phyloP scores from a whole-genome alignment of 2,113 vertebrate species.

The Chrysemys picta region DNA sequence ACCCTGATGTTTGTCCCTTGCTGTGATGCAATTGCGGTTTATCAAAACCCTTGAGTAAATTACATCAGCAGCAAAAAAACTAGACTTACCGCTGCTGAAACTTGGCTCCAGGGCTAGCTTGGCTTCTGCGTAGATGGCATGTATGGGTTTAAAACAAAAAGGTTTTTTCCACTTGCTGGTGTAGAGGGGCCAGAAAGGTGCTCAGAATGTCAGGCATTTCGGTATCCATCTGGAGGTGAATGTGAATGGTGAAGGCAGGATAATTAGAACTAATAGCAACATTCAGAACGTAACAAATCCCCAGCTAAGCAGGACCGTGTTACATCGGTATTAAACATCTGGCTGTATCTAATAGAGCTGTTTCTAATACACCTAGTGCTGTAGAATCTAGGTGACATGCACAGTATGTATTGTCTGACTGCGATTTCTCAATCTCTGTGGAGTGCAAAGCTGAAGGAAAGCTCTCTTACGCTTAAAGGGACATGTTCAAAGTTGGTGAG shows the following conservation, averaged over 20 bases:
- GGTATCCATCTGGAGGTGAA: background rate
- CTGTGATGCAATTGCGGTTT: background rate
- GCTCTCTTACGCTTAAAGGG: background rate
- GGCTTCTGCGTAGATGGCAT: background rate
- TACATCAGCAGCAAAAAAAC: background rate
- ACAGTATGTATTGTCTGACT: background rate
- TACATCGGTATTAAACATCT: background rate
- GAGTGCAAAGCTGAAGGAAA: background rate
- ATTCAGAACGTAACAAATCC: background rate
- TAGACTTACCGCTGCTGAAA: background rate
- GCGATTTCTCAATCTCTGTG: background rate
- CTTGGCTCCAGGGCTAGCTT: constrained; percentile 22
- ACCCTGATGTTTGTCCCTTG: background rate
- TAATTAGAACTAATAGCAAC: background rate
- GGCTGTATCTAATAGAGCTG: background rate
- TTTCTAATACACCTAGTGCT: background rate
- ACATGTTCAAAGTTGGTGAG: background rate
- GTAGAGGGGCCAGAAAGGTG: background rate
- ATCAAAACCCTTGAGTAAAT: constrained; percentile 7
- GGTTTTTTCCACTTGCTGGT: background rate
- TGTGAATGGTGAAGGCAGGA: background rate
- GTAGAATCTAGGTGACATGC: background rate
- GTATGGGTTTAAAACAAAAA: background rate
- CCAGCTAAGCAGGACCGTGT: background rate
- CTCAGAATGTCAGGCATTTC: background rate